Evolutionary conservation across 1,140 invertebrate species (phyloP), one percentile per base, ranked within the genome.

Genomic region (Aphelenchoides avenae): DNA sequence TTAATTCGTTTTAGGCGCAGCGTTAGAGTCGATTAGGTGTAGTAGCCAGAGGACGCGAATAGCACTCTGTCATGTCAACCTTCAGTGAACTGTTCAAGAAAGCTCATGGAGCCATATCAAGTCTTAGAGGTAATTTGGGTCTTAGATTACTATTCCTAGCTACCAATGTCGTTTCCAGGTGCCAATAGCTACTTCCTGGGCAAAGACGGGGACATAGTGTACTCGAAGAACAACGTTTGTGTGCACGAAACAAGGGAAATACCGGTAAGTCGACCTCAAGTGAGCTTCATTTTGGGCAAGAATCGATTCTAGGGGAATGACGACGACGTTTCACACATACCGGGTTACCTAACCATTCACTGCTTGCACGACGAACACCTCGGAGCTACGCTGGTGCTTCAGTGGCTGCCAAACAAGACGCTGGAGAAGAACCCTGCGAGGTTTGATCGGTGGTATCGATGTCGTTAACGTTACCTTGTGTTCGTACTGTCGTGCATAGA

Each of bases 361-460:
- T 82, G 88, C 84, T 57, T 89, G 84, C 68, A 79, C 57, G 79
- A 80, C 53, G 77, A 82, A 73, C 57, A 72, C 5, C 57, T 72
- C 62, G 81, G 86, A 41, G 87, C 88, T 0, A 92, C 89, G 0
- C 77, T 93, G 0, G 85, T 90, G 56, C 81, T 94, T 0, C 90
- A 87, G 47, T 94, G 91, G 91, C 90, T 93, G 64, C 90, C 91
- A 0, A 93, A 93, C 76, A 84, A 84, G 2, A 88, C 88, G 0
- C 77, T 93, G n/a, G 84, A 86, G 51, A 89, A 87, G 78, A 88
- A 90, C 76, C 88, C 88, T 1, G 84, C 84, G 3, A 85, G 86
- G 70, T 70, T 52, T 18, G 20, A 22, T 5, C 15, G 7, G 57
- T 20, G 3, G 33, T 29, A 18, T 55, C 39, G 54, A 26, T 29